Base-by-base conservation (phyloP, 2,888 invertebrate species). In the Argyresthia goedartella region DNA sequence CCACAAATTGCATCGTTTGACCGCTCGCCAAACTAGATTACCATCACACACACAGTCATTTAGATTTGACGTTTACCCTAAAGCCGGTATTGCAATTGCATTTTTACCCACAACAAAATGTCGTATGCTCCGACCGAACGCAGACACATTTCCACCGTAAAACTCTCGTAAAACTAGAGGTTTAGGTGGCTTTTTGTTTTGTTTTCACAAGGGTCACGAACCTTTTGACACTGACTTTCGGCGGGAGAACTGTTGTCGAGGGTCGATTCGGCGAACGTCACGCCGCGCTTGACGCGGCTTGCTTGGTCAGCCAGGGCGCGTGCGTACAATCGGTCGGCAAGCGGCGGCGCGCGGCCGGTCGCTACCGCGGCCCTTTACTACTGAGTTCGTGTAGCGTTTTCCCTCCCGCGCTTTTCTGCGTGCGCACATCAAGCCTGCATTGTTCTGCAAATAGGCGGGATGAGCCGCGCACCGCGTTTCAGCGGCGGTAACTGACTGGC, bases 171-270 rank as follows among this genome's bases (percentile, higher is more conserved):
- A 25, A 25, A 25, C 25, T 25, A 25, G 25, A 25, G 59, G 46
- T 52, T 67, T 71, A 69, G 65, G 71, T 75, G 70, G 60, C 64
- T 64, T 65, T 75, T 81, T 76, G 57, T 68, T 59, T 60, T 74
- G 72, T 70, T 71, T 71, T 64, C 59, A 46, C 61, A 59, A 60
- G 66, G 77, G 70, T 81, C 81, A 85, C 85, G 77, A 82, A 85
- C 85, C 85, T 85, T 85, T 80, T 85, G 85, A 81, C 85, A 85
- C 81, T 76, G 84, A 78, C 81, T 66, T 69, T 85, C 82, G 73
- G 82, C 71, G 74, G 78, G 76, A 66, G 74, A 71, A 72, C 73
- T 72, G 72, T 60, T 66, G 73, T 81, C 80, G 64, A 65, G 75
- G 74, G 81, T 80, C 76, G 84, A 80, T 80, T 84, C 84, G 62